Percentiles rank a stretch among this genome's conserved stretches.
These are phyloP conservation scores for Mus minutoides DNA, from an alignment of 2,797 vertebrate species.

Conservation along the genomic window DNA sequence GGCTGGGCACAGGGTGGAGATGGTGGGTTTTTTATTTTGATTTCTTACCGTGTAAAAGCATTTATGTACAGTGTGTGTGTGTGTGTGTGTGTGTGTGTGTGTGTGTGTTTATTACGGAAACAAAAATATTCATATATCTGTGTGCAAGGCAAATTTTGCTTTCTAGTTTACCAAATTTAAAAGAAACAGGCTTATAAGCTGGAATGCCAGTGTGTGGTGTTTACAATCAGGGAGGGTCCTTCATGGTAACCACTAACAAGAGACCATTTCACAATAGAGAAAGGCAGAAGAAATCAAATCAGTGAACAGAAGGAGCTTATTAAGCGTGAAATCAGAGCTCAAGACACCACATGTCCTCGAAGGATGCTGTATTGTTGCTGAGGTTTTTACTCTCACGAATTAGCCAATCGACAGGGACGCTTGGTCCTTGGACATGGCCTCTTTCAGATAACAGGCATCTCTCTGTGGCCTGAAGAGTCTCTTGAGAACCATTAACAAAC, in stretches of 20 bases:
- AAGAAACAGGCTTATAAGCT: conserved; percentile 20
- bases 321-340: conserved; percentile 67
- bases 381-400: conserved; percentile 59
- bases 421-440: conserved; percentile 14
- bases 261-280: conserved; percentile 43
- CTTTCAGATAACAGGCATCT: background rate
- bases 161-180: background rate
- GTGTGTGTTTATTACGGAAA: background rate
- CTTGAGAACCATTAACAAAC: conserved; percentile 52
- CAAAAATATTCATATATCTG: background rate
- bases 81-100: background rate
- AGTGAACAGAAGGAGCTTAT: conserved; percentile 57
- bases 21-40: background rate
- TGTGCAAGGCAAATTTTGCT: background rate
- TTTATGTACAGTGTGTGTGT: background rate
- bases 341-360: conserved; percentile 53
- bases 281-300: conserved; percentile 48
- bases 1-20: background rate
- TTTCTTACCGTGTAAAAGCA: background rate
- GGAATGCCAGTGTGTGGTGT: background rate
- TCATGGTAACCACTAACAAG: conserved; percentile 4
- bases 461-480: conserved; percentile 54
- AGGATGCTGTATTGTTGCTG: conserved; percentile 44
- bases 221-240: background rate
- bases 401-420: conserved; percentile 56